Evolutionary conservation across 2,113 vertebrate genomes (phyloP).

Genomic region (Saccopteryx leptura): DNA sequence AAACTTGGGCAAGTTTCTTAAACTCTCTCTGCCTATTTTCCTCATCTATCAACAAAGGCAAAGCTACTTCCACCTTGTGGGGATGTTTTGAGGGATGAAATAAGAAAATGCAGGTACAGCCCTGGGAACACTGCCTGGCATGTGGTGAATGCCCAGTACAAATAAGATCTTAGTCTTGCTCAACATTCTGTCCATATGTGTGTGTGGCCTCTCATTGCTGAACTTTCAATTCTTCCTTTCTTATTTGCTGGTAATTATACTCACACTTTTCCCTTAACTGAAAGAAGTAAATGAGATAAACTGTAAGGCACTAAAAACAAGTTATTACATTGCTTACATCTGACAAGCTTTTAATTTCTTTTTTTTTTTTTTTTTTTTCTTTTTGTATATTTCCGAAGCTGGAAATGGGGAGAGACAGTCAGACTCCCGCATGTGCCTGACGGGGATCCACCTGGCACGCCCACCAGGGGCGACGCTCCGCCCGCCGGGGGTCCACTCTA

Average conservation of each 20-base stretch:
- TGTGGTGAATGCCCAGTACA: not conserved
- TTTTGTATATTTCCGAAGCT: too few species aligned
- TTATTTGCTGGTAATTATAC: not conserved
- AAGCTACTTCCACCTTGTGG: not conserved
- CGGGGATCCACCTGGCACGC: too few species aligned
- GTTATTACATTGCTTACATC: not conserved
- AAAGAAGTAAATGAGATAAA: constrained; percentile 8
- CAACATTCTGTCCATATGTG: not conserved
- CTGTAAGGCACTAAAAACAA: not conserved
- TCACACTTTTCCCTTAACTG: not conserved
- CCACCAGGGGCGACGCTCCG: too few species aligned
- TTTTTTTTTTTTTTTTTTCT: too few species aligned
- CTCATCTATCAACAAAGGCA: not conserved
- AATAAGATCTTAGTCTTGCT: not conserved
- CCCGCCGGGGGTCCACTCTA: too few species aligned
- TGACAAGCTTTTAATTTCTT: not conserved
- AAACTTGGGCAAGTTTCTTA: not conserved
- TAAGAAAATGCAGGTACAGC: not conserved
- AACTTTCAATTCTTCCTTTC: not conserved
- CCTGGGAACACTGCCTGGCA: not conserved
- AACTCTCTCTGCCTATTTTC: not conserved
- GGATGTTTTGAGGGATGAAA: not conserved
- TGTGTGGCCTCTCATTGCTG: not conserved
- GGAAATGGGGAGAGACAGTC: too few species aligned
- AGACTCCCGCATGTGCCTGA: too few species aligned